These are phyloP conservation scores for Eupeodes latifasciatus DNA, from an alignment of 2,888 invertebrate species.

Conservation along the genomic window DNA sequence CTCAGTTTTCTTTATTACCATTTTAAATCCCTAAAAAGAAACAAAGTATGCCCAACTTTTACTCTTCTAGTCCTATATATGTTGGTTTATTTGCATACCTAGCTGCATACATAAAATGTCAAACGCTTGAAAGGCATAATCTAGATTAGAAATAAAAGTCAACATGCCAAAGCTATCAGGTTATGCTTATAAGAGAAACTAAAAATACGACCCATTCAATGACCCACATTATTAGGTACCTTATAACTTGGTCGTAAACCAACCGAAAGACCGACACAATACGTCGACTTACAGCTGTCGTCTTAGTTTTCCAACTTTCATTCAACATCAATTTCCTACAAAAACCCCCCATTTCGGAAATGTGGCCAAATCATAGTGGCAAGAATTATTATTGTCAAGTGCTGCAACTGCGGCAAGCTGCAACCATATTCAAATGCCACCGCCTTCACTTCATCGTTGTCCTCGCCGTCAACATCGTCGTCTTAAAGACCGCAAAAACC, in stretches of 20 bases:
- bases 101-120: too few species aligned
- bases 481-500: constrained; percentile 19
- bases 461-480: neutral
- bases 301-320: constrained; percentile 56
- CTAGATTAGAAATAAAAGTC: too few species aligned
- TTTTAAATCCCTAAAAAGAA: too few species aligned
- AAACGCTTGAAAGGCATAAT: too few species aligned
- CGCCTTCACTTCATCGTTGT: too few species aligned
- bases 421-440: neutral
- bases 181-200: constrained; percentile 46
- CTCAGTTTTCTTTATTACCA: too few species aligned
- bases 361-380: neutral
- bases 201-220: constrained; percentile 20
- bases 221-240: constrained; percentile 45
- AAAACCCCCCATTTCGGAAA: neutral
- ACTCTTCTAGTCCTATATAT: too few species aligned
- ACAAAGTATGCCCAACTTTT: too few species aligned
- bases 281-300: neutral
- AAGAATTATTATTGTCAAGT: constrained; percentile 15
- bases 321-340: constrained; percentile 39
- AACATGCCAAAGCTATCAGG: neutral
- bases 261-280: too few species aligned
- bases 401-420: neutral
- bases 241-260: neutral
- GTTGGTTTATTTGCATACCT: too few species aligned